A percentile compares a stretch with the other conserved stretches of the same genome.
Conservation (phyloP, 2,113 vertebrate species). For the Hirundichthys speculiger region DNA sequence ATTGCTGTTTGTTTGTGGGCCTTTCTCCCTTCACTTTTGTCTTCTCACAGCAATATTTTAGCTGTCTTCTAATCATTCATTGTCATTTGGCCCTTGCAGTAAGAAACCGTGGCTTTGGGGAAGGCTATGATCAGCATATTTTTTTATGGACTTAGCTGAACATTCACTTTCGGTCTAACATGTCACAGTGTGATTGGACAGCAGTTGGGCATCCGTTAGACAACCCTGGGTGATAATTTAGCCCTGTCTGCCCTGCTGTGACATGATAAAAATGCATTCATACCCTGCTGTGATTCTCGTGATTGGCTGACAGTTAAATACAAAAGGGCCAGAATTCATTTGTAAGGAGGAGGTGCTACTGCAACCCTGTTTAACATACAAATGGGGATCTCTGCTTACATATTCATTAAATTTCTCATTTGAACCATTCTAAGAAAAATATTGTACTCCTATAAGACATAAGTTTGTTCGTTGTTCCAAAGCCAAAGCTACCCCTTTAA, state of each 20-base stretch:
- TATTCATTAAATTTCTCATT: slow-evolving; percentile 32
- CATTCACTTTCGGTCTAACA: slow-evolving; percentile 35
- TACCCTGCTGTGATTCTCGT: slow-evolving; percentile 77
- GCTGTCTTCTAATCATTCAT: no score
- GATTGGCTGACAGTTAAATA: slow-evolving; percentile 71
- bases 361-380: slow-evolving; percentile 39
- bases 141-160: slow-evolving; percentile 40
- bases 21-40: no score
- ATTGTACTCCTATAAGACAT: not conserved
- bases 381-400: slow-evolving; percentile 25
- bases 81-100: no score
- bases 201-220: slow-evolving; percentile 68
- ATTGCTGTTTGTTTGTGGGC: no score
- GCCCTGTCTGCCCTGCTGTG: slow-evolving; percentile 65
- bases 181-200: slow-evolving; percentile 68
- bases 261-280: slow-evolving; percentile 73
- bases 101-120: not conserved
- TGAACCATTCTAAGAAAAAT: slow-evolving; percentile 20
- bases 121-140: slow-evolving; percentile 25
- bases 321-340: slow-evolving; percentile 75
- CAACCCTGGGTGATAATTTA: slow-evolving; percentile 65
- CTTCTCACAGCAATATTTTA: no score
- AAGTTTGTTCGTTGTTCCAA: slow-evolving; percentile 24
- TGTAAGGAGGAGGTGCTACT: slow-evolving; percentile 43
- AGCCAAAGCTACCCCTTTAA: slow-evolving; percentile 28